phyloP scores from a whole-genome alignment of 2,113 vertebrate species.

The Naja naja region DNA sequence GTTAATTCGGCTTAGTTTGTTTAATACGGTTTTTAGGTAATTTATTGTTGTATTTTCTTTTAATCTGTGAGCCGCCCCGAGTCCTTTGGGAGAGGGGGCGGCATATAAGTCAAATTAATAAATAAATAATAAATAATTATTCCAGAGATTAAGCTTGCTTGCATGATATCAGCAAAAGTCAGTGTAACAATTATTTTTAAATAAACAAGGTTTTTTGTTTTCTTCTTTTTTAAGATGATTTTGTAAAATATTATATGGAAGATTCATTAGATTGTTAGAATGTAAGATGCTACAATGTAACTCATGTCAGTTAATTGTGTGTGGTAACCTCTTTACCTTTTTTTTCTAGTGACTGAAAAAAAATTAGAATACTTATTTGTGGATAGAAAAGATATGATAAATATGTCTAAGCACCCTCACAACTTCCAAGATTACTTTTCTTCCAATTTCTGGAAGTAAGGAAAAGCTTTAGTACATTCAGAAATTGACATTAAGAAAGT shows the following conservation, averaged over 20 bases:
- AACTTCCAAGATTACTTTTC: constrained; percentile 30
- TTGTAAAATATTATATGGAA: background rate
- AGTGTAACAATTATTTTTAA: background rate
- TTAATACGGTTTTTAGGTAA: too few relatives aligned
- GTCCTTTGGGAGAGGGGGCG: too few relatives aligned
- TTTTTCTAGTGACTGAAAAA: background rate
- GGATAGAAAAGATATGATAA: constrained; percentile 5
- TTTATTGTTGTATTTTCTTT: too few relatives aligned
- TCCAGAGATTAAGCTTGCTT: background rate
- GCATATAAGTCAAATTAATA: too few relatives aligned
- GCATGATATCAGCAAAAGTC: background rate
- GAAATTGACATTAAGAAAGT: constrained; percentile 58
- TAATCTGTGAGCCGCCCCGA: too few relatives aligned
- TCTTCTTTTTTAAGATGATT: background rate
- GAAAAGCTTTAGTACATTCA: constrained; percentile 40
- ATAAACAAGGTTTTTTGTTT: background rate
- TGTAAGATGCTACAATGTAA: fast-evolving
- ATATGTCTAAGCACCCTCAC: background rate
- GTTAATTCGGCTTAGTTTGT: too few relatives aligned
- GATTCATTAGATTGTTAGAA: background rate
- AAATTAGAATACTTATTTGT: background rate
- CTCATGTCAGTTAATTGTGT: background rate
- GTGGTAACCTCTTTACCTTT: background rate
- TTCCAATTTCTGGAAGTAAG: constrained; percentile 50
- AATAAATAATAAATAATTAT: too few relatives aligned